Percentiles rank a stretch among this genome's conserved stretches.
Evolutionary conservation across 2,797 vertebrate genomes (phyloP).

Genomic region (Todus mexicanus): DNA sequence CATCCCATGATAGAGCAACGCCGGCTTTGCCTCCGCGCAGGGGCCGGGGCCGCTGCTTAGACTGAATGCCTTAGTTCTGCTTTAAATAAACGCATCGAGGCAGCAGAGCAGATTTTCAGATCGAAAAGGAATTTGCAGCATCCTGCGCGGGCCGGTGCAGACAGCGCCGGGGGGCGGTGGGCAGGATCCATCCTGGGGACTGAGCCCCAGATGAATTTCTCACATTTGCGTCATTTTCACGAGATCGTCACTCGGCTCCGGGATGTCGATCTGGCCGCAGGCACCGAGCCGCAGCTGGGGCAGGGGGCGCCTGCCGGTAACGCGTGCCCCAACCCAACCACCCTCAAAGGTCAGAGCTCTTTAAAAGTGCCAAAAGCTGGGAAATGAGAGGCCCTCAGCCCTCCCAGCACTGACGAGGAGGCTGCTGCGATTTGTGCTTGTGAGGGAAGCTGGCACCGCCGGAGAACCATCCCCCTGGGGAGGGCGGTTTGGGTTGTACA

Average conservation of each 20-base stretch:
- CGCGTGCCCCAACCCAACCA: not conserved
- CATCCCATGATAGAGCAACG: not conserved
- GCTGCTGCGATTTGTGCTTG: not conserved
- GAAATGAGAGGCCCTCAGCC: no score
- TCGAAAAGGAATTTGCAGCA: not conserved
- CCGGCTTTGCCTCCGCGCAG: not conserved
- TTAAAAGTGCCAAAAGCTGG: no score
- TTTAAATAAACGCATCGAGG: not conserved
- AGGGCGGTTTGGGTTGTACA: no score
- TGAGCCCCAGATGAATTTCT: not conserved
- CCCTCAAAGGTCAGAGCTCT: not conserved
- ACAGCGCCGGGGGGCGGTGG: not conserved
- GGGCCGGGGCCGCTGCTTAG: not conserved
- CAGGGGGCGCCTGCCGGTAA: not conserved
- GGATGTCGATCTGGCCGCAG: not conserved
- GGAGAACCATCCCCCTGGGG: not conserved
- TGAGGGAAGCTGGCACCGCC: not conserved
- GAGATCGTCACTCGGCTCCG: not conserved
- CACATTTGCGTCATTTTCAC: not conserved
- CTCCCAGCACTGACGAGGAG: fast-evolving
- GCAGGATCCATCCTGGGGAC: not conserved
- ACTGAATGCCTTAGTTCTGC: not conserved
- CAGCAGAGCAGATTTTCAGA: not conserved
- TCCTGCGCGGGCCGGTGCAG: not conserved
- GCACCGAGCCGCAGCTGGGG: not conserved